These are phyloP conservation scores for Spodoptera frugiperda DNA, from an alignment of 1,140 invertebrate genomes.

Conservation along the genomic window DNA sequence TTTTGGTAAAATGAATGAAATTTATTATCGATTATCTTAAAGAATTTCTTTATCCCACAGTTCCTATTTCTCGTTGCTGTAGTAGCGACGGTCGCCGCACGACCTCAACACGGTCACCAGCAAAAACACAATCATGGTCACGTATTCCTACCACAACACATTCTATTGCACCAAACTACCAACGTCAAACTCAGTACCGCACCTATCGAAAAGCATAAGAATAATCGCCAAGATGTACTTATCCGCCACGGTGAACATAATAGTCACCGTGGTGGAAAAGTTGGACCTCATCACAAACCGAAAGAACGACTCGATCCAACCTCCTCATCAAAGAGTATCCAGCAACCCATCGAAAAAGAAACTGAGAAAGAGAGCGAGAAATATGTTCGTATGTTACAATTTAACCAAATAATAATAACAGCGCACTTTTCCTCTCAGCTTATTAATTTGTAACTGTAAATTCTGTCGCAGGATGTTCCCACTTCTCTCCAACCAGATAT, in stretches of 20 bases:
- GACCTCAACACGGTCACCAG: neutral
- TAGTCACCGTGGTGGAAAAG: neutral
- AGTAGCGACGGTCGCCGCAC: neutral
- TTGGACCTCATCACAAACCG: neutral
- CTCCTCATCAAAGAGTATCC: constrained; percentile 9
- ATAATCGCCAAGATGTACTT: neutral
- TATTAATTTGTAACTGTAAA: no score
- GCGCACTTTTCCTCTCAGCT: no score
- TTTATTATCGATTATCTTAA: no score
- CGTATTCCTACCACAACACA: neutral
- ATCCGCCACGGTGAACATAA: no score
- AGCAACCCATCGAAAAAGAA: constrained; percentile 3
- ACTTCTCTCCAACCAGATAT: neutral
- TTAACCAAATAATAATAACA: no score
- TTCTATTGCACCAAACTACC: neutral
- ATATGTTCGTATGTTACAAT: constrained; percentile 26
- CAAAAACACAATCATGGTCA: neutral
- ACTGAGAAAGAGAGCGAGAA: constrained; percentile 17
- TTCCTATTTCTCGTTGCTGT: neutral
- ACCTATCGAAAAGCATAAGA: neutral
- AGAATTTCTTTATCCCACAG: neutral
- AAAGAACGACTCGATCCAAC: neutral
- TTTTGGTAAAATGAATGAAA: no score
- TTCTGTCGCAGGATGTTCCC: constrained; percentile 56
- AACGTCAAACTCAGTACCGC: neutral